A percentile compares a stretch with the other conserved stretches of the same genome.
Conservation (phyloP, 1,140 invertebrate genomes). For the Penaeus indicus region DNA sequence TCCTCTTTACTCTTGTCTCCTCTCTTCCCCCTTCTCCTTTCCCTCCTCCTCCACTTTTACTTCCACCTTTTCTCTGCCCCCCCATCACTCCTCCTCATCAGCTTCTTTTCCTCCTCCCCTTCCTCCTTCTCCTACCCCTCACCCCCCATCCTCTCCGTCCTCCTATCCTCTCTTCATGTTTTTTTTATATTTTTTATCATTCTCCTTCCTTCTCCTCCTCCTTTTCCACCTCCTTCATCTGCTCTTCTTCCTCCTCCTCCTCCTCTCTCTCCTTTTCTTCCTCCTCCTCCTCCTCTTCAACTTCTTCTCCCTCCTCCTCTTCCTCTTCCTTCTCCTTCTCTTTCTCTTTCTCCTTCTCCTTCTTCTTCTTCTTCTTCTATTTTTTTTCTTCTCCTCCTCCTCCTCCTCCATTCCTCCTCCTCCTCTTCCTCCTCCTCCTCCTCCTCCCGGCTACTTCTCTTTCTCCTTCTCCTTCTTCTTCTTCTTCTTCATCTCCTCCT, state of each 20-base stretch:
- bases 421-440: background rate
- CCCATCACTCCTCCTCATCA: conserved; percentile 8
- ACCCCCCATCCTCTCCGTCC: background rate
- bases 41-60: no score
- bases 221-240: background rate
- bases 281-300: no score
- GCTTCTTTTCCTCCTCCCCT: background rate
- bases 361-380: background rate
- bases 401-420: background rate
- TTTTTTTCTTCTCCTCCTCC: background rate
- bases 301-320: background rate
- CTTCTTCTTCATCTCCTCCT: background rate
- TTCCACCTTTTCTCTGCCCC: no score
- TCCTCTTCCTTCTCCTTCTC: background rate
- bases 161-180: background rate
- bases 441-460: background rate
- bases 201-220: background rate
- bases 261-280: no score
- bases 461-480: background rate
- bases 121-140: no score
- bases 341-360: background rate
- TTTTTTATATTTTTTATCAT: background rate
- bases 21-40: no score
- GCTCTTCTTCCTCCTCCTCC: background rate
- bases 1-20: no score